Percentiles rank a stretch among this genome's conserved stretches.
These are phyloP conservation scores for Alaudala cheleensis DNA, from an alignment of 2,113 vertebrate genomes.

Conservation along the genomic window DNA sequence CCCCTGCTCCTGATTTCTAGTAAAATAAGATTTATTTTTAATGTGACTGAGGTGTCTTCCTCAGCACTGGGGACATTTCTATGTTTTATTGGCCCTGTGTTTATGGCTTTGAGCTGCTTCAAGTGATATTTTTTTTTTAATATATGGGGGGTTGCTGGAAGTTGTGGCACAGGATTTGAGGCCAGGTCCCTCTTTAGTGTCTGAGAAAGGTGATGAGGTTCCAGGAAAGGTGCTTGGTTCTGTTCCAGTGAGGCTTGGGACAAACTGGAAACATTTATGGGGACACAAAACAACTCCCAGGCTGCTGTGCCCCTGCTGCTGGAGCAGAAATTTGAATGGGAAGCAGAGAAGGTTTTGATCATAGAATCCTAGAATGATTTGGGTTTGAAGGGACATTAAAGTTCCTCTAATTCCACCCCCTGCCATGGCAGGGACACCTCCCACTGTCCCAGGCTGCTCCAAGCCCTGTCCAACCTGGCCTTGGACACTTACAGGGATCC, in stretches of 20 bases:
- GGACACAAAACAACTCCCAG: neutral
- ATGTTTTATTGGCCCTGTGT: neutral
- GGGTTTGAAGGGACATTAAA: neutral
- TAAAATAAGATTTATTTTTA: neutral
- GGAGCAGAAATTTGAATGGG: neutral
- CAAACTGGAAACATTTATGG: neutral
- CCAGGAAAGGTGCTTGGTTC: neutral
- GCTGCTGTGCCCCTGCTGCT: neutral
- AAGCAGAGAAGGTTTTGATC: neutral
- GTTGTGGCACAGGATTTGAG: neutral
- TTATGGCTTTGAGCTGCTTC: neutral
- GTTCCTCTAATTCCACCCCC: neutral
- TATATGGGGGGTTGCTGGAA: neutral
- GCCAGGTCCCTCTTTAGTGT: neutral
- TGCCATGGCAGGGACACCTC: neutral
- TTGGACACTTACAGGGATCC: neutral
- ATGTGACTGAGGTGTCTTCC: rapidly evolving
- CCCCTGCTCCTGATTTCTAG: neutral
- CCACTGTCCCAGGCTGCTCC: rapidly evolving
- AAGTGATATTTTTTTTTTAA: neutral
- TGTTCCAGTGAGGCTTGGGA: rapidly evolving
- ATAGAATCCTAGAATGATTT: neutral
- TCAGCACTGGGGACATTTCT: neutral
- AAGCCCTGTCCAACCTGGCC: rapidly evolving
- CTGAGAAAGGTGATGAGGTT: neutral